Evolutionary conservation across 2,888 invertebrate species (phyloP).

Genomic region (Fragum fragum): DNA sequence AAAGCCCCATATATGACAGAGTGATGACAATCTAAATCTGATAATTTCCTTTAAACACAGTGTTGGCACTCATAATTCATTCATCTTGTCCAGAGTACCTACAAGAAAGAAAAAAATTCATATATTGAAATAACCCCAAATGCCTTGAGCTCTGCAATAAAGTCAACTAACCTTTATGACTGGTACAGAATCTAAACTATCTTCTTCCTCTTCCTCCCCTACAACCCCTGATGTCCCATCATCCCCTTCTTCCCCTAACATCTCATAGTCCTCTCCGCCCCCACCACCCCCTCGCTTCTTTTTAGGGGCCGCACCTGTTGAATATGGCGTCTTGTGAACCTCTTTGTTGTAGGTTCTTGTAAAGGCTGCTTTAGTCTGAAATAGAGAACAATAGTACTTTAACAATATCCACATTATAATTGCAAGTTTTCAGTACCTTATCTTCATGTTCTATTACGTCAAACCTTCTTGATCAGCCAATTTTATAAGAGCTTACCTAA

Average conservation of each 20-base stretch:
- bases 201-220: slow-evolving; percentile 75
- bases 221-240: slow-evolving; percentile 62
- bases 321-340: slow-evolving; percentile 92
- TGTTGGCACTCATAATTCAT: too few species aligned
- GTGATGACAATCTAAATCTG: too few species aligned
- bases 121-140: too few species aligned
- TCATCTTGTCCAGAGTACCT: too few species aligned
- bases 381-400: too few species aligned
- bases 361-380: slow-evolving; percentile 96
- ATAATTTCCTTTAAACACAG: too few species aligned
- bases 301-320: slow-evolving; percentile 89
- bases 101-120: too few species aligned
- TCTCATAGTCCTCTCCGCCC: slow-evolving; percentile 78
- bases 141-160: too few species aligned
- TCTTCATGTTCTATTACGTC: slow-evolving; percentile 80
- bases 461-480: slow-evolving; percentile 89
- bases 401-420: too few species aligned
- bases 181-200: slow-evolving; percentile 90
- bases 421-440: too few species aligned
- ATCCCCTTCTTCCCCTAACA: slow-evolving; percentile 70
- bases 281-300: slow-evolving; percentile 88
- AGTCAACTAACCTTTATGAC: slow-evolving; percentile 7
- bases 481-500: too few species aligned
- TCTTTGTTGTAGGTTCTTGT: slow-evolving; percentile 97
- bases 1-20: too few species aligned